Base-by-base conservation (phyloP, 2,797 vertebrate species). In the Dallia pectoralis region DNA sequence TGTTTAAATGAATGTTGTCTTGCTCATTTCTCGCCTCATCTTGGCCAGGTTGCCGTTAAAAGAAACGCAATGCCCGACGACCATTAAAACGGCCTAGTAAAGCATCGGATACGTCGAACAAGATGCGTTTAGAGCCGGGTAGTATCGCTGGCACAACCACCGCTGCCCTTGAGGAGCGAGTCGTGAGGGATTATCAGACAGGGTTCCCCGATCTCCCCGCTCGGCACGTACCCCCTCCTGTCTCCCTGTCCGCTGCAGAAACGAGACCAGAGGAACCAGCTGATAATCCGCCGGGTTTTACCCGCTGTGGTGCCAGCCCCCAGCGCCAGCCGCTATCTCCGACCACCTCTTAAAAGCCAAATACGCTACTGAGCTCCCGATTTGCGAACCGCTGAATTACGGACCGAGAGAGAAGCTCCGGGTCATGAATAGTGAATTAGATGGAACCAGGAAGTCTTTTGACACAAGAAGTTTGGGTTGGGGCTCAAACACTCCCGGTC, bases 391-490 rank as follows among this genome's bases (percentile, higher is more conserved):
- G 73, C 73, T 56, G 51, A 73, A 70, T 74, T 68, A 53, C 15
- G 48, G 74, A 78, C 66, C 67, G 74, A 22, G 19, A 33, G 32
- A 56, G 82, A 78, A 80, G 56, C 63, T 25, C 27, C 70, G 3
- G 64, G 70, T 72, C 74, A 78, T 74, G 79, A 86, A 89, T 82
- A 80, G 81, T 75, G 81, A 79, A 81, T 87, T 82, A 80, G 75
- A 74, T 78, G 84, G 77, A 85, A 85, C 82, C 70, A 67, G 75
- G 67, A 67, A 83, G 78, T 84, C 78, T 76, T 86, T 88, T 78
- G 81, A 80, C 74, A 76, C 80, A 86, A 87, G 85, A 74, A 80
- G 40, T 74, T 81, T 68, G 77, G 79, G 81, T 87, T 79, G 70
- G 75, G 4, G 12, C 4, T 32, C 59, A 11, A 79, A 19, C 51